Evolutionary conservation across 2,888 invertebrate species (phyloP), one percentile per base, ranked within the genome.

Genomic region (Drepana falcataria): DNA sequence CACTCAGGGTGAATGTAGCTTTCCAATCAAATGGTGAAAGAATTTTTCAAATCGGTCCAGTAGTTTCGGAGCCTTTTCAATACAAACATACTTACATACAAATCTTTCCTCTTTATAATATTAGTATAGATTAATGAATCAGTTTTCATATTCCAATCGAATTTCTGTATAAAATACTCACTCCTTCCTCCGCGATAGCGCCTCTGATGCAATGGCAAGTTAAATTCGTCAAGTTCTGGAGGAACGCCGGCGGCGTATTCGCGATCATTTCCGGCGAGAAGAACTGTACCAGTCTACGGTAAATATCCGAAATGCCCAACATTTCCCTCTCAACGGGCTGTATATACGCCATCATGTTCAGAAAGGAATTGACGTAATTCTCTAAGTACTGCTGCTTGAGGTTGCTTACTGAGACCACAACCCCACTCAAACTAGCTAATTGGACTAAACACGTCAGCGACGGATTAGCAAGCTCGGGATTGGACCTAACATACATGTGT

Each of bases 381-480:
- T 89, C 85, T 58, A 89, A 79, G 68, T 91, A 91, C 59, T 87
- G 85, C 58, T 86, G 86, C 64, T 89, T 91, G 3, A 85, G 60
- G 60, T 83, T 81, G 57, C 71, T 78, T 3, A 77, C 79, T 2
- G 83, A 83, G 1, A 88, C 79, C 2, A 87, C 80, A 2, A 82
- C 81, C 2, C 91, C 91, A 58, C 88, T 88, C 35, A 91, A 71
- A 68, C 90, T 89, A 4, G 90, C 91, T 56, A 98, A 85, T 77
- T 97, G 97, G 6, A 95, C 95, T 49, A 98, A 88, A 81, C 97
- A 97, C 53, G 93, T 95, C 56, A 97, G 84, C 0, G 96, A 95
- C 59, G 95, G 95, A 75, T 95, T 95, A 5, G 95, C 93, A 67
- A 97, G 88, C 49, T 95, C 94, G 35, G 95, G 94, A 74, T 95